These are phyloP conservation scores for Limnephilus lunatus DNA, from an alignment of 2,888 invertebrate genomes.

Conservation along the genomic window DNA sequence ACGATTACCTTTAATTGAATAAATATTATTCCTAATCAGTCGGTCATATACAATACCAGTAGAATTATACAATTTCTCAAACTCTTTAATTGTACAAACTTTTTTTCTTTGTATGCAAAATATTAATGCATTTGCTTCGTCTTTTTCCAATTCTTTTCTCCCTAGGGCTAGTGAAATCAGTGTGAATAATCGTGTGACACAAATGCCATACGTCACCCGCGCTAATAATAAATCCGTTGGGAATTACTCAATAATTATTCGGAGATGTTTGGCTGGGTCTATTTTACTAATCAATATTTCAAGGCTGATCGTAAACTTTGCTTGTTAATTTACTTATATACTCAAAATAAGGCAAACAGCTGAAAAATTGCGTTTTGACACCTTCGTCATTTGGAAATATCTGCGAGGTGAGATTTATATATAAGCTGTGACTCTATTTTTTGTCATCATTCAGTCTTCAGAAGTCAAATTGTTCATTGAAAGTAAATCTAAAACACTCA, in stretches of 20 bases:
- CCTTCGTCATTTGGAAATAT: conserved; percentile 52
- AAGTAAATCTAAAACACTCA: not conserved
- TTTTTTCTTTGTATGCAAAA: not conserved
- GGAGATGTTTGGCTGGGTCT: conserved; percentile 4
- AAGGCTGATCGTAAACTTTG: not conserved
- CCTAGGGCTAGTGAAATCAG: not conserved
- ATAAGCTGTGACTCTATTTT: conserved; percentile 23
- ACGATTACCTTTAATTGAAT: not conserved
- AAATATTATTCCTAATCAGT: not conserved
- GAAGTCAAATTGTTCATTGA: conserved; percentile 34
- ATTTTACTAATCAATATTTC: conserved; percentile 35
- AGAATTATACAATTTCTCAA: not conserved
- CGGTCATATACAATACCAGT: not conserved
- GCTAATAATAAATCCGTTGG: not conserved
- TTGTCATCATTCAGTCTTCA: conserved; percentile 23
- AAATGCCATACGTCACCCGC: not conserved
- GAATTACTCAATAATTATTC: not conserved
- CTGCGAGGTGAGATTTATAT: conserved; percentile 34
- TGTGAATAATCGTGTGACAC: not conserved
- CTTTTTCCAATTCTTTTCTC: not conserved
- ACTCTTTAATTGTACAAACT: too few species aligned
- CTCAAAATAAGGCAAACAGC: conserved; percentile 55
- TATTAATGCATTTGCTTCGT: not conserved
- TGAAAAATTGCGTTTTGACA: conserved; percentile 51
- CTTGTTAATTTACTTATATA: conserved; percentile 48